Evolutionary conservation across 2,797 vertebrate genomes (phyloP).

Genomic region (Helarctos malayanus): DNA sequence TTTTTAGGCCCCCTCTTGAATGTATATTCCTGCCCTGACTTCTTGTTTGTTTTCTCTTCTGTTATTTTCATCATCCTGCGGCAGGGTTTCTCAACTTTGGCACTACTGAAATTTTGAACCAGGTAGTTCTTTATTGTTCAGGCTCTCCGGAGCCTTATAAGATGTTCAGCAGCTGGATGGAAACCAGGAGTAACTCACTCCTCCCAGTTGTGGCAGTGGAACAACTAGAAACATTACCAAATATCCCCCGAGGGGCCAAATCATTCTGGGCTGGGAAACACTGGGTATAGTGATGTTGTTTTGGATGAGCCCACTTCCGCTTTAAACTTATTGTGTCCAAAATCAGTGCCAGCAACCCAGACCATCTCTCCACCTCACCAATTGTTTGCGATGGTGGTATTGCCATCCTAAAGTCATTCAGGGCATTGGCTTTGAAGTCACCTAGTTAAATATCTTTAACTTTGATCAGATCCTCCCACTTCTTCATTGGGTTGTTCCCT

Average conservation of each 20-base stretch:
- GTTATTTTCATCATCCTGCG: background rate
- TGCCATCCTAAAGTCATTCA: slow-evolving; percentile 5
- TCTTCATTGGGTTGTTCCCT: background rate
- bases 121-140: slow-evolving; percentile 28
- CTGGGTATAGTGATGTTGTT: background rate
- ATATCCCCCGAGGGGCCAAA: background rate
- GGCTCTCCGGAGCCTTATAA: background rate
- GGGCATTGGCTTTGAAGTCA: background rate
- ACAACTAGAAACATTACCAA: slow-evolving; percentile 39
- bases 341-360: background rate
- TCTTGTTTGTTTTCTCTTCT: slow-evolving; percentile 41
- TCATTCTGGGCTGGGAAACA: slow-evolving; percentile 28
- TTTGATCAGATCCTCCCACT: background rate
- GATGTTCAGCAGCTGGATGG: background rate
- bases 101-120: slow-evolving; percentile 17
- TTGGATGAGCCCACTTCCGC: background rate
- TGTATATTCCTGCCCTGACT: background rate
- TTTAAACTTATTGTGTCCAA: slow-evolving; percentile 17
- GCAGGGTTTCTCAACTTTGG: background rate
- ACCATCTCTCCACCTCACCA: background rate
- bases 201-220: background rate
- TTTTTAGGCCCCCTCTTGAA: background rate
- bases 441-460: slow-evolving; percentile 4
- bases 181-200: background rate
- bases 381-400: background rate